These are phyloP conservation scores for Craniophora ligustri DNA, from an alignment of 2,888 invertebrate genomes.

Conservation along the genomic window DNA sequence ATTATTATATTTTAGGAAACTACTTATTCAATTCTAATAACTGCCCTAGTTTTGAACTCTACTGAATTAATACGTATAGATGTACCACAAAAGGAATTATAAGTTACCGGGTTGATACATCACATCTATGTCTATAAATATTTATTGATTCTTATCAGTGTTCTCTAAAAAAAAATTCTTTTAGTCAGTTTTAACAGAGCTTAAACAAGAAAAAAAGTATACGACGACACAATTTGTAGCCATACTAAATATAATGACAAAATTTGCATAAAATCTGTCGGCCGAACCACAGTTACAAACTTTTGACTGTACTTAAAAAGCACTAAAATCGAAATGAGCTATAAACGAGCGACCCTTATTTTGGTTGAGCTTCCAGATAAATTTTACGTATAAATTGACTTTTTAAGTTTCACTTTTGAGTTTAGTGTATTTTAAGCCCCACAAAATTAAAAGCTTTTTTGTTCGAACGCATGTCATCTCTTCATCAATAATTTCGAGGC, in stretches of 20 bases:
- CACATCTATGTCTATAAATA: too few species aligned
- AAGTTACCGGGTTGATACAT: too few species aligned
- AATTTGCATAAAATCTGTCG: constrained; percentile 85
- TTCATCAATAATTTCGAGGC: constrained; percentile 39
- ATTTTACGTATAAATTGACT: constrained; percentile 54
- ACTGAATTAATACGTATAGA: too few species aligned
- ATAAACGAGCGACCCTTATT: constrained; percentile 79
- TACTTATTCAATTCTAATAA: too few species aligned
- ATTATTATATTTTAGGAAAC: too few species aligned
- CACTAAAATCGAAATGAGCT: constrained; percentile 82
- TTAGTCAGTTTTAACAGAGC: constrained; percentile 1
- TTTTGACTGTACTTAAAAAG: constrained; percentile 80
- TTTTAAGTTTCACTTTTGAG: constrained; percentile 41
- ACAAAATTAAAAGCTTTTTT: constrained; percentile 51
- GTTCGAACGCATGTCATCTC: constrained; percentile 30
- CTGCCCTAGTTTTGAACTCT: too few species aligned
- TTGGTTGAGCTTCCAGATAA: constrained; percentile 48
- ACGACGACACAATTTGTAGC: constrained; percentile 73
- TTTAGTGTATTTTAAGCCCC: constrained; percentile 41
- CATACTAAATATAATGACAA: constrained; percentile 75
- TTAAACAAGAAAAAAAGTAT: constrained; percentile 65
- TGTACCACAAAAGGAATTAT: too few species aligned
- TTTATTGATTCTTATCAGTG: constrained; percentile 2
- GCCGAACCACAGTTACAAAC: constrained; percentile 72
- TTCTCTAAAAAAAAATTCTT: background rate